Evolutionary conservation across 2,888 invertebrate species (phyloP).

Genomic region (Dascillus cervinus): DNA sequence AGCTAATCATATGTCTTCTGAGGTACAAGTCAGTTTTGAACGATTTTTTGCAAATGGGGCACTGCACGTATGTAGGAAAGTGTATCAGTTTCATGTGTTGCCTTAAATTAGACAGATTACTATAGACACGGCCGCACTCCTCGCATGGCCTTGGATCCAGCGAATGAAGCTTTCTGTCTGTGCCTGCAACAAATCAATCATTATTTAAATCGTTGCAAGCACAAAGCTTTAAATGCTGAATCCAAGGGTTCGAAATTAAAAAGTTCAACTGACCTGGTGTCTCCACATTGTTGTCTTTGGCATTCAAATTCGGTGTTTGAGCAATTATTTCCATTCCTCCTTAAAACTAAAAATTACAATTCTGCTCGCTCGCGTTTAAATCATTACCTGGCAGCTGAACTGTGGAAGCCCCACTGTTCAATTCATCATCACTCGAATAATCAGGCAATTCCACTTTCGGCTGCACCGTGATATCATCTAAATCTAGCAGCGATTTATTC

Average conservation of each 20-base stretch:
- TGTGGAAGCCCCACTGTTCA: constrained; percentile 15
- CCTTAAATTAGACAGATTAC: constrained; percentile 56
- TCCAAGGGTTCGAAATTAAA: constrained; percentile 7
- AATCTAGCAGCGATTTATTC: constrained; percentile 6
- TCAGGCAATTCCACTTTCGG: constrained; percentile 46
- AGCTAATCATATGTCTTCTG: constrained; percentile 51
- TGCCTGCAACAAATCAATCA: constrained; percentile 33
- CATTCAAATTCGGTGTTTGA: constrained; percentile 30
- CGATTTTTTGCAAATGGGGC: constrained; percentile 53
- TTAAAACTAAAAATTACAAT: constrained; percentile 19
- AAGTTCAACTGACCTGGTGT: constrained; percentile 28
- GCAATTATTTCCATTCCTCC: constrained; percentile 41
- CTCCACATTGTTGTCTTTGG: constrained; percentile 31
- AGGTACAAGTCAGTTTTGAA: constrained; percentile 58
- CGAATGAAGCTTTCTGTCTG: constrained; percentile 42
- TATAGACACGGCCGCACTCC: constrained; percentile 57
- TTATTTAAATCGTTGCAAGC: constrained; percentile 35
- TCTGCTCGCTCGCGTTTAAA: too few relatives aligned
- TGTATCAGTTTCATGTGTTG: constrained; percentile 60
- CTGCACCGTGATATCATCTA: constrained; percentile 1
- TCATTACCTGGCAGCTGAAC: too few relatives aligned
- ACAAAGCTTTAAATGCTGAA: constrained; percentile 20
- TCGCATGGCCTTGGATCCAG: constrained; percentile 52
- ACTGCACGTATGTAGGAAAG: constrained; percentile 54
- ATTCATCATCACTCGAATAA: constrained; percentile 62